Conservation (phyloP, 1,140 invertebrate species). For the Melanaphis sacchari region DNA sequence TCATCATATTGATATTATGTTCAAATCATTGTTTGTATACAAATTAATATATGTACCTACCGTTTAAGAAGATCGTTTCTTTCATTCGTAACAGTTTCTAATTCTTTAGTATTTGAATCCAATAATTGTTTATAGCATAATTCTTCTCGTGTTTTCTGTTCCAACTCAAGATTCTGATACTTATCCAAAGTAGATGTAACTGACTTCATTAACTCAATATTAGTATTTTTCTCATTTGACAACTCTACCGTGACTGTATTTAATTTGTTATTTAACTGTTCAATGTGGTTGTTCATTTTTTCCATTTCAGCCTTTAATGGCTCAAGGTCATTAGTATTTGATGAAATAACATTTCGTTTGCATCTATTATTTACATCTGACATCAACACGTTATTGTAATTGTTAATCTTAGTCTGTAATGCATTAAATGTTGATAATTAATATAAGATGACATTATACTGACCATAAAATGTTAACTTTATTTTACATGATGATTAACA, state of each 20-base stretch:
- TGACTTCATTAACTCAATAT: not conserved
- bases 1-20: not conserved
- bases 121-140: not conserved
- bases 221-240: not conserved
- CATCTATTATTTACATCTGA: not conserved
- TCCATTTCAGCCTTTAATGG: not conserved
- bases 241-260: not conserved
- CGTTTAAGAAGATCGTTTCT: not conserved
- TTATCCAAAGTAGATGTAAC: not conserved
- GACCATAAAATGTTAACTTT: not conserved
- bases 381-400: not conserved
- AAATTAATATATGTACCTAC: slow-evolving; percentile 5
- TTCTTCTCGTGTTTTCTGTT: not conserved
- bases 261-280: not conserved
- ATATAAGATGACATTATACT: not conserved
- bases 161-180: not conserved
- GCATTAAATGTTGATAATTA: not conserved
- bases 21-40: not conserved
- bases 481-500: not conserved
- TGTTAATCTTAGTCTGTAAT: not conserved
- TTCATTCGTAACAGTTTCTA: not conserved
- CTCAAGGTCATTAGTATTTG: not conserved
- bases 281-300: not conserved
- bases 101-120: not conserved
- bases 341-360: not conserved